Evolutionary conservation across 2,113 vertebrate genomes (phyloP), one percentile per base, ranked within the genome.

Genomic region (Pandion haliaetus): DNA sequence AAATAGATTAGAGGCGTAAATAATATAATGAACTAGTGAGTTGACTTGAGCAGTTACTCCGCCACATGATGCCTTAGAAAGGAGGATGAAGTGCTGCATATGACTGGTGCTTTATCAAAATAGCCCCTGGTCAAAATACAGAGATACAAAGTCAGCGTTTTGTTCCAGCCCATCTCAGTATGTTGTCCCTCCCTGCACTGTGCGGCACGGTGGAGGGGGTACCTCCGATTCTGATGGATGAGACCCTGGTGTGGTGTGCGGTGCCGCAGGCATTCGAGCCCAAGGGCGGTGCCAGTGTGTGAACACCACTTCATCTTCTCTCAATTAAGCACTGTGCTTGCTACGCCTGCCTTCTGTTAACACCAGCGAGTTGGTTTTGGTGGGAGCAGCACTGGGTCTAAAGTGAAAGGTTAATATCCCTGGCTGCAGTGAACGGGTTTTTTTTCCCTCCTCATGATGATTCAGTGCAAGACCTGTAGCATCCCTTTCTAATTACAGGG

Each of bases 61-160:
- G 18, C 59, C 95, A 74, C 74, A 50, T 91, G 93, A 91, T 94
- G 62, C 67, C 81, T 88, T 45, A 17, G 61, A 82, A 79, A 87
- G 91, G 87, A 94, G 87, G 90, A 72, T 96, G 82, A 83, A 93
- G 57, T 42, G 58, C 77, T 94, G 83, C 67, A 78, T 77, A 31
- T 92, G 97, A 92, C 91, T 84, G 14, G 31, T 73, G 89, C 71
- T 95, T 88, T 83, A 82, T 59, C 69, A 82, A 95, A 97, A 96
- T 84, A 94, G 95, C 96, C 80, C 45, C 59, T 0, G 14, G 92
- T 59, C 96, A 96, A 76, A 96, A 82, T 8, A 72, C 38, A 76
- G 44, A 71, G 70, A 31, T 74, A 84, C 66, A 93, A 61, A 91
- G 82, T 84, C 66, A 87, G 49, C 0, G 2, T 76, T 90, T 73